Base-by-base conservation (phyloP, 2,797 vertebrate genomes). In the Tokudaia tokunoshimensis region DNA sequence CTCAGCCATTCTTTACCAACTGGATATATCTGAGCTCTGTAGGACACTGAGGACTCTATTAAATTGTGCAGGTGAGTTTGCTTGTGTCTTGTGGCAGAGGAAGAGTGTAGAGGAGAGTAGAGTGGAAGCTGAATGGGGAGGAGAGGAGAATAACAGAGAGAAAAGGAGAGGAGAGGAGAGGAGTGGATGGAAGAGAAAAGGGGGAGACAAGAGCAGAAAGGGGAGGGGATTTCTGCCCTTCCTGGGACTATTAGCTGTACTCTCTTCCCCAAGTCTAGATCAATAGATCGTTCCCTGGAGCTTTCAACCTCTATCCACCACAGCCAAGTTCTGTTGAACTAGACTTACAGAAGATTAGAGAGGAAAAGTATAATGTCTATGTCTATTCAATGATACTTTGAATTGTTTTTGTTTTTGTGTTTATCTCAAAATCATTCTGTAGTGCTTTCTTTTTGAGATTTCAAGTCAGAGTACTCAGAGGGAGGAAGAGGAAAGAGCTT, bases 181-280 rank as follows among this genome's bases (percentile, higher is more conserved):
- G 17, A 20, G 19, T 41, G 0, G 20, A 41, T 20, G 14, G 2
- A 0, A 26, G 14, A 31, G 1, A 2, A 4, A 37, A 41, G 3
- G 4, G 29, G 29, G 29, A 34, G 65, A 34, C 14, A 34, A 15
- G 26, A 6, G 19, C 37, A 47, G 29, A 44, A 63, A 31, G 37
- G 4, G 20, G 8, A 29, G 41, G 37, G 9, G 26, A 47, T 34
- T 84, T 65, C 63, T 41, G 47, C 17, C 44, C 26, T 65, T 84
- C 41, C 17, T 19, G 17, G 29, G 4, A 34, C 61, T 65, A 31
- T 31, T 20, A 47, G 15, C 20, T 84, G 59, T 44, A 2, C 7
- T 47, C 4, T 47, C 26, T 3, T 63, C 6, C 9, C 41, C 41
- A 47, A 26, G 63, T 20, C 59, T 6, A 11, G 2, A 59, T 8